Evolutionary conservation across 2,888 invertebrate genomes (phyloP), one percentile per base, ranked within the genome.

Genomic region (Xylota segnis): DNA sequence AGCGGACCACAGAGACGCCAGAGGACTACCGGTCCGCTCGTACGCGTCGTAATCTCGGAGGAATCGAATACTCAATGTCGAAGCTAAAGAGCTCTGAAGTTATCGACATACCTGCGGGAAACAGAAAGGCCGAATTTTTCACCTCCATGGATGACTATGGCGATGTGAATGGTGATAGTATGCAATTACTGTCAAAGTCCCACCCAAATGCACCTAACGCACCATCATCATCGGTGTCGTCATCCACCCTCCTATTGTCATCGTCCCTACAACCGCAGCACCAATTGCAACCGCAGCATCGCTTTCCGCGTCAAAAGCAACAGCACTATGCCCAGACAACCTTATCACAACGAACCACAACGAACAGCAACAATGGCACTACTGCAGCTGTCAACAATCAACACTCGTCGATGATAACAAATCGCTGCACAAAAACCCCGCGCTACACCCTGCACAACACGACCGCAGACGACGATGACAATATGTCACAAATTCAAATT

Each of bases 241-340:
- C 70, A 2, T 71, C 79, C 3, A 52, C 75, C 6, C 47, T 65
- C 12, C 29, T 66, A 9, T 10, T 75, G 5, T 75, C 74, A 1
- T 59, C 83, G 7, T 79, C 83, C 9, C 63, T 79, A 6, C 74
- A 78, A 18, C 18, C 70, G 14, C 76, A 78, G 14, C 84, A 88
- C 14, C 63, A 76, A 81, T 40, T 43, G 29, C 58, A 59, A 12
- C 47, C 63, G 27, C 65, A 87, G 4, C 72, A 83, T 61, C 83
- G 75, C 23, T 78, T 82, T 45, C 27, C 87, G 71, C 70, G 88
- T 87, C 84, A 88, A 87, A 87, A 88, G 77, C 58, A 88, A 76
- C 71, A 68, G 16, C 81, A 75, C 29, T 56, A 63, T 9, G 56
- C 76, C n/a, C 68, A 79, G 34, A 43, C 72, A 18, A 54, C 84